phyloP scores from a whole-genome alignment of 23 tunicate species.

The Ciona savignyi region DNA sequence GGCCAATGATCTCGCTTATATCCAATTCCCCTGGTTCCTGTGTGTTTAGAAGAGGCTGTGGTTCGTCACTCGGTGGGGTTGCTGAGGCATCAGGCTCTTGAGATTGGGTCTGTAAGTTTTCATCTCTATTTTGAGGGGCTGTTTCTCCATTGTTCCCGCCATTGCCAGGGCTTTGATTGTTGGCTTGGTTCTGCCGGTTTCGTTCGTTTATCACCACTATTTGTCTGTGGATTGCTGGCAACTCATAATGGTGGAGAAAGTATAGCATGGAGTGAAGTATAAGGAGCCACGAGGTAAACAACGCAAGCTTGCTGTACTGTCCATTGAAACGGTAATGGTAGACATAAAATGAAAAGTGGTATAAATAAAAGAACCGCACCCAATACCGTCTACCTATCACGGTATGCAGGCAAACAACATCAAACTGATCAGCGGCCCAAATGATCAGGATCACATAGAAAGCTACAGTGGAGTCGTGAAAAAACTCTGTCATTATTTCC shows the following conservation, averaged over 20 bases:
- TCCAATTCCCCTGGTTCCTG: neutral
- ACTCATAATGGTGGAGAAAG: conserved; percentile 93
- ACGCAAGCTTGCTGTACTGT: conserved; percentile 82
- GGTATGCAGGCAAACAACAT: conserved; percentile 84
- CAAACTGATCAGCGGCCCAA: conserved; percentile 96
- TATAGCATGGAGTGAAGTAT: conserved; percentile 91
- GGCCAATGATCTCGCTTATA: neutral
- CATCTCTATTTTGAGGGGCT: no score
- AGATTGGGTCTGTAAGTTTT: neutral
- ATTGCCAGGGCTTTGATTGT: neutral
- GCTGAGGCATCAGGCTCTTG: no score
- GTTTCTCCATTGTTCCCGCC: neutral
- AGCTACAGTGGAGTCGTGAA: conserved; percentile 92
- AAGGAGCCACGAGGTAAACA: conserved; percentile 89
- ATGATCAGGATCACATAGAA: conserved; percentile 83
- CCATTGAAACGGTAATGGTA: conserved; percentile 92
- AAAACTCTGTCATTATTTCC: conserved; percentile 97
- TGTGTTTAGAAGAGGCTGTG: neutral
- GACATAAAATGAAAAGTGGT: conserved; percentile 90
- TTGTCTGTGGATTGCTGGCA: conserved; percentile 81
- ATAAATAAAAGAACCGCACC: conserved; percentile 90
- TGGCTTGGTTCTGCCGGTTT: neutral
- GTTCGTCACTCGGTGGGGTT: neutral
- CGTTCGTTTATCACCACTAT: conserved; percentile 32
- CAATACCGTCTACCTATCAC: conserved; percentile 78